phyloP scores from a whole-genome alignment of 2,797 vertebrate species.

The Hozukius guyotensis region DNA sequence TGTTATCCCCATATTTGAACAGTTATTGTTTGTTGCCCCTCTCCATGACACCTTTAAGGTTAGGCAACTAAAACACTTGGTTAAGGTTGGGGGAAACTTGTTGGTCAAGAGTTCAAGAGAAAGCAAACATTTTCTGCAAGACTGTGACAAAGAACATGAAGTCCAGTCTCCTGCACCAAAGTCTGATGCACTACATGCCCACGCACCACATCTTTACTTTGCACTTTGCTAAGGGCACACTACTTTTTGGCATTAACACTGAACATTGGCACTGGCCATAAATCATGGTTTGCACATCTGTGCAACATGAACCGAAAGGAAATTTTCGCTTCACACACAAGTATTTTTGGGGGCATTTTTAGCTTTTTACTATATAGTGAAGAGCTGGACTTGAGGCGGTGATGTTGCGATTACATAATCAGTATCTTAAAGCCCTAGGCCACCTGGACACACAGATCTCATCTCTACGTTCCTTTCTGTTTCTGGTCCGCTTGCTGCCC shows the following conservation, averaged over 20 bases:
- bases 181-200: neutral
- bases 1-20: neutral
- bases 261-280: neutral
- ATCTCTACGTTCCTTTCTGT: slow-evolving; percentile 22
- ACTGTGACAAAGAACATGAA: too few relatives aligned
- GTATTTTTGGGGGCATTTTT: neutral
- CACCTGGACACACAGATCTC: slow-evolving; percentile 13
- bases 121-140: neutral
- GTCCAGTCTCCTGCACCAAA: neutral
- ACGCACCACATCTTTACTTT: neutral
- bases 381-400: neutral
- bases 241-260: neutral
- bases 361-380: neutral
- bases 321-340: neutral
- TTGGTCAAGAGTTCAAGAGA: neutral
- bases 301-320: neutral
- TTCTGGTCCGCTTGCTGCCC: slow-evolving; percentile 34
- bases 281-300: neutral
- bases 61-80: neutral
- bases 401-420: neutral
- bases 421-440: neutral
- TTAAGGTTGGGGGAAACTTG: neutral
- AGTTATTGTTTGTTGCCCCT: neutral
- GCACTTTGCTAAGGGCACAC: neutral
- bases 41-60: neutral